Conservation (phyloP, 2,797 vertebrate genomes). For the Nothura maculosa region DNA sequence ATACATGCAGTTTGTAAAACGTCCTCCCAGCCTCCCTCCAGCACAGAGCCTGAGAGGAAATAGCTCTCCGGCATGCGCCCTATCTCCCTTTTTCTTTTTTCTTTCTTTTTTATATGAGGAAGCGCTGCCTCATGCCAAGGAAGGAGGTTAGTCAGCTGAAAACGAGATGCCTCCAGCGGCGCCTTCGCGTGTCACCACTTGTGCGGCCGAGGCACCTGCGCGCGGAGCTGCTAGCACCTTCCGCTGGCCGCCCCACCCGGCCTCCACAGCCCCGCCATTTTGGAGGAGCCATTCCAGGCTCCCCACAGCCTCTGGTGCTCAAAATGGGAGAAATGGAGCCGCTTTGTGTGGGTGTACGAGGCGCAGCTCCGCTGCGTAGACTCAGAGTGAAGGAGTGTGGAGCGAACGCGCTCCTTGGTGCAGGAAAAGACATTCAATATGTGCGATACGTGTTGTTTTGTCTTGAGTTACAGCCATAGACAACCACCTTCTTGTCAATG, state of each 20-base stretch:
- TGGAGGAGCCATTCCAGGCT: fast-evolving
- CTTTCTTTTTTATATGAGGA: neutral
- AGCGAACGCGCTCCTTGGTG: neutral
- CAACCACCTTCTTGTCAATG: neutral
- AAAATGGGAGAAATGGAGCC: neutral
- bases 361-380: neutral
- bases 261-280: neutral
- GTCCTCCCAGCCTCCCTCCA: neutral
- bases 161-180: neutral
- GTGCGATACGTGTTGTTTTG: neutral
- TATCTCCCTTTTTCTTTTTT: neutral
- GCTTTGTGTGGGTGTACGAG: neutral
- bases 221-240: neutral
- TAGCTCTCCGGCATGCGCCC: fast-evolving
- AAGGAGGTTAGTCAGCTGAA: constrained; percentile 54
- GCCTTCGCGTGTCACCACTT: constrained; percentile 17
- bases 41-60: neutral
- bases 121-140: constrained; percentile 37
- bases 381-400: neutral
- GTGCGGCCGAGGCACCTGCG: constrained; percentile 1
- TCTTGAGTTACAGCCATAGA: neutral
- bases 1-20: neutral
- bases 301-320: no score
- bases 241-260: fast-evolving
- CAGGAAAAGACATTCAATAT: fast-evolving